Evolutionary conservation across 2,888 invertebrate genomes (phyloP).

Genomic region (Hedychridium roseum): DNA sequence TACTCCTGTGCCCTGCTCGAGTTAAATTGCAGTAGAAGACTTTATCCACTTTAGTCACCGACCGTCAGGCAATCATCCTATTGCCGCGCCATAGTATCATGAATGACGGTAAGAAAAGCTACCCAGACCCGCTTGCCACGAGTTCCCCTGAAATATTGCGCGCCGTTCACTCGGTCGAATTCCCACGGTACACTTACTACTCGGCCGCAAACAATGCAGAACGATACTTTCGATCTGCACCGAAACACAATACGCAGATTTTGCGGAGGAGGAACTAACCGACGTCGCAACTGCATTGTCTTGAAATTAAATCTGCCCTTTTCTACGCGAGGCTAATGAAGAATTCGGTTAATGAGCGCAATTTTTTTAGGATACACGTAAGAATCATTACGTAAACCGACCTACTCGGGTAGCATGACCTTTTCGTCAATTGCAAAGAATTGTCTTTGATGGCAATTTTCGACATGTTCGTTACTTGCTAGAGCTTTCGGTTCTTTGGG

Average conservation of each 20-base stretch:
- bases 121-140: constrained; percentile 41
- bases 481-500: constrained; percentile 28
- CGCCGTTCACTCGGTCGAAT: constrained; percentile 28
- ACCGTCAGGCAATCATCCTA: constrained; percentile 58
- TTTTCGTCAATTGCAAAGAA: too few relatives aligned
- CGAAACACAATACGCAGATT: too few relatives aligned
- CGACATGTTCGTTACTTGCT: constrained; percentile 3
- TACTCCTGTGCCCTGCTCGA: constrained; percentile 46
- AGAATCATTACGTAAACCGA: too few relatives aligned
- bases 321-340: too few relatives aligned
- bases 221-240: constrained; percentile 14
- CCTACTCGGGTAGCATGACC: too few relatives aligned
- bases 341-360: too few relatives aligned
- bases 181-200: constrained; percentile 45
- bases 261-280: too few relatives aligned
- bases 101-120: constrained; percentile 57
- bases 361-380: too few relatives aligned
- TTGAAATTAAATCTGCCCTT: too few relatives aligned
- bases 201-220: constrained; percentile 24
- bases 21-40: constrained; percentile 57
- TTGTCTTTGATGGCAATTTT: too few relatives aligned
- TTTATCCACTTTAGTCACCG: constrained; percentile 60
- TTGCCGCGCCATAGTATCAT: constrained; percentile 55
- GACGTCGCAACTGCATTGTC: too few relatives aligned
- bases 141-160: constrained; percentile 50